Base-by-base conservation (phyloP, 2,888 invertebrate species). In the Entomobrya multifasciata region DNA sequence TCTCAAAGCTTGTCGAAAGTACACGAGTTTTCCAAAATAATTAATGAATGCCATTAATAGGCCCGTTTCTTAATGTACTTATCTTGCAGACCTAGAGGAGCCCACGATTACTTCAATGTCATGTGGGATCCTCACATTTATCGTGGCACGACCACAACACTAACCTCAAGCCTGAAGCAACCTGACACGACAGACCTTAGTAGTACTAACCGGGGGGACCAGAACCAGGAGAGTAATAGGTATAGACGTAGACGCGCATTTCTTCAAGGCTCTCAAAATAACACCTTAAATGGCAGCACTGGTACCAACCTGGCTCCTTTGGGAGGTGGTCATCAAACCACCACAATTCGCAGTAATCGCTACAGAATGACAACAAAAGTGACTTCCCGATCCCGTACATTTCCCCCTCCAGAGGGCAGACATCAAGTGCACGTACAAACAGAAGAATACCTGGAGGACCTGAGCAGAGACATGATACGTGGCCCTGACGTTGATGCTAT, bases 391-490 rank as follows among this genome's bases (percentile, higher is more conserved):
- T 76, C 87, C 41, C 22, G 81, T n/a, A 87, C 81, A 17, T 87
- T 82, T 87, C 96, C 96, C 55, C 95, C 96, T 15, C 96, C 97
- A 52, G 94, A 95, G 79, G 97, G 97, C 27, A 94, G 98, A 88
- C 95, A 95, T 78, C 97, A 97, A 93, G 96, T 96, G 91, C 95
- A 95, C 88, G 95, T 98, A 62, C 98, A 98, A 94, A 98, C 98
- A 0, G 98, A 98, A 90, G 94, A 95, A 91, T 97, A 96, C 92
- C 94, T 98, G 83, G 97, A 98, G 93, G 97, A 98, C 60, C 81
- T 91, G 55, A 74, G 62, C 5, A 70, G 52, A n/a, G 88, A 89
- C 41, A 22, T 78, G 47, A 41, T 25, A 10, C 27, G 70, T 20
- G 79, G 87, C 11, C 87, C 85, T 10, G 90, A 89, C 55, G 85